These are phyloP conservation scores for Urophycis tenuis DNA, from an alignment of 2,797 vertebrate genomes.

Conservation along the genomic window DNA sequence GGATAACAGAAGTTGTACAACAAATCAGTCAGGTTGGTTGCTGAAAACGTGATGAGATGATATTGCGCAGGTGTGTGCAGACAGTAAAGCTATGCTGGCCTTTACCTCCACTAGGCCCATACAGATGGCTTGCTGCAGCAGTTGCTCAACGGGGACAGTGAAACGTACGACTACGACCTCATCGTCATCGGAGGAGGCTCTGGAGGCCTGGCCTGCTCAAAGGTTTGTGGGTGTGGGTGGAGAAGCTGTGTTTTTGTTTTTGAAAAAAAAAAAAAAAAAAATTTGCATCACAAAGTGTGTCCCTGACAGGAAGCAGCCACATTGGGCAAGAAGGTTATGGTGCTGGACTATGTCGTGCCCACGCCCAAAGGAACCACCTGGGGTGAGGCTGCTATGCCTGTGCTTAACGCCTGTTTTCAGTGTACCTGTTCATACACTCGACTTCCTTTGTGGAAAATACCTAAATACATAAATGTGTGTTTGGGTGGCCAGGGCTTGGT, in stretches of 20 bases:
- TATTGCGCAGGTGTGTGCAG: neutral
- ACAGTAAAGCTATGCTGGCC: neutral
- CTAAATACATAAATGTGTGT: too few species aligned
- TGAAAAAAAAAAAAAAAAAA: too few species aligned
- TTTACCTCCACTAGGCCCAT: conserved; percentile 72
- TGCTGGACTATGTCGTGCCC: conserved; percentile 89
- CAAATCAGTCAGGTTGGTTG: too few species aligned
- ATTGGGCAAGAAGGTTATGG: conserved; percentile 94
- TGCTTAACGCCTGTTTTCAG: neutral
- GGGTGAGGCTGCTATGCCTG: conserved; percentile 74
- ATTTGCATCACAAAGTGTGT: neutral
- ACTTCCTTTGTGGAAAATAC: too few species aligned
- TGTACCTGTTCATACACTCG: neutral
- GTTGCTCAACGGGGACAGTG: conserved; percentile 67
- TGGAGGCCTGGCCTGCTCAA: conserved; percentile 91
- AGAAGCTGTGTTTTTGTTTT: neutral
- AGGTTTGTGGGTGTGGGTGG: conserved; percentile 70
- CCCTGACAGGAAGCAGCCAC: conserved; percentile 79
- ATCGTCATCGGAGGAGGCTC: conserved; percentile 94
- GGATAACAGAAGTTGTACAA: too few species aligned
- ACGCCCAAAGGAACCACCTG: conserved; percentile 85
- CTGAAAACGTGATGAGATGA: too few species aligned
- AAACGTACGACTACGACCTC: conserved; percentile 88
- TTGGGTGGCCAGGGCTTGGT: conserved; percentile 79
- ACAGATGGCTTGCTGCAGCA: conserved; percentile 81